phyloP scores from a whole-genome alignment of 2,888 invertebrate species.

The Anthoptus insignis region DNA sequence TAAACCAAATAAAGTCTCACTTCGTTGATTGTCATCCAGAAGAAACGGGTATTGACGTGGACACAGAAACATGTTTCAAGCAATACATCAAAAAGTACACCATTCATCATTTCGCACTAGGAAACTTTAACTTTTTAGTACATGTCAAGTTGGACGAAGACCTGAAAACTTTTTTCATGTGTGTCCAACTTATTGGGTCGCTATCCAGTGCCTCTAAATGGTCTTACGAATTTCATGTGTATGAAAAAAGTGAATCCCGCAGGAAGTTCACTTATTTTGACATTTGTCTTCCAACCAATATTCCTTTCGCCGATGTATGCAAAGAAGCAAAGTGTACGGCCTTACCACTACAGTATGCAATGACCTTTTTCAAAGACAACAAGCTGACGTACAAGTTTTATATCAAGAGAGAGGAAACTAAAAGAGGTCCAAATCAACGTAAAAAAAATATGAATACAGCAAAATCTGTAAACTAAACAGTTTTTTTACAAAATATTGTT shows the following conservation, averaged over 20 bases:
- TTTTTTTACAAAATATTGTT: no score
- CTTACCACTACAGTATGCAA: conserved; percentile 56
- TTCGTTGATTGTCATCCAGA: conserved; percentile 61
- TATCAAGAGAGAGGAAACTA: conserved; percentile 49
- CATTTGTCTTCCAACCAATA: conserved; percentile 56
- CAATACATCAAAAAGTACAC: conserved; percentile 51
- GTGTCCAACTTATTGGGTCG: conserved; percentile 66
- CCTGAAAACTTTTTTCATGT: conserved; percentile 59
- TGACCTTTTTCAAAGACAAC: conserved; percentile 50
- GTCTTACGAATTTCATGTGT: conserved; percentile 71
- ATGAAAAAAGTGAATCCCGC: conserved; percentile 65
- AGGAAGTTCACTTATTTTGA: conserved; percentile 63
- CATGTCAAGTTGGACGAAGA: conserved; percentile 59
- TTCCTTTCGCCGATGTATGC: conserved; percentile 56
- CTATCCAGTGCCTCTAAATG: conserved; percentile 67
- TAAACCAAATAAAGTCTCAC: conserved; percentile 62
- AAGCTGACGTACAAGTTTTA: conserved; percentile 58
- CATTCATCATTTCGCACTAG: conserved; percentile 58
- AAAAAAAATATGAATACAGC: conserved; percentile 3
- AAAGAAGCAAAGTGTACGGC: conserved; percentile 56
- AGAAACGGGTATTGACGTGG: conserved; percentile 57
- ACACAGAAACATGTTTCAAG: conserved; percentile 60
- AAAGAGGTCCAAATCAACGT: neutral
- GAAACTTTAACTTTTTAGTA: conserved; percentile 63
- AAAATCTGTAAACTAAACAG: no score